Evolutionary conservation across 2,888 invertebrate genomes (phyloP).

Genomic region (Drosophila nigritarsus): DNA sequence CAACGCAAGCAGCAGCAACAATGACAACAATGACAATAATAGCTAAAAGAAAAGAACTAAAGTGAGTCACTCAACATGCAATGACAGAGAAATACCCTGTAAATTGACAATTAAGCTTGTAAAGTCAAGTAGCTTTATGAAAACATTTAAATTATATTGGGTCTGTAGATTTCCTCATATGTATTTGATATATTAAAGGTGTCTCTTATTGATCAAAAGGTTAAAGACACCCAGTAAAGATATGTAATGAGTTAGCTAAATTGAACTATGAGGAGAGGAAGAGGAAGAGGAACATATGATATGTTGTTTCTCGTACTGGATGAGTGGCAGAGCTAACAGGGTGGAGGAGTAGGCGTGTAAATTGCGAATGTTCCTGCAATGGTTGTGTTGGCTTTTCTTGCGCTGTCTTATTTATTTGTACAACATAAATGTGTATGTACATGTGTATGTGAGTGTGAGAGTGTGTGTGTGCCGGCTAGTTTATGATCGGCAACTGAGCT

Average conservation of each 20-base stretch:
- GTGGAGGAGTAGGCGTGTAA: background rate
- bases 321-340: slow-evolving; percentile 16
- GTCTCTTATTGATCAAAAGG: background rate
- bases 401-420: slow-evolving; percentile 45
- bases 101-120: background rate
- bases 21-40: slow-evolving; percentile 58
- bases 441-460: slow-evolving; percentile 18
- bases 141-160: background rate
- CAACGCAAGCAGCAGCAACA: slow-evolving; percentile 68
- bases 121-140: background rate
- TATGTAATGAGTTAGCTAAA: slow-evolving; percentile 3
- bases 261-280: slow-evolving; percentile 21
- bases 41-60: slow-evolving; percentile 41
- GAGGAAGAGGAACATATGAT: slow-evolving; percentile 58
- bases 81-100: slow-evolving; percentile 30
- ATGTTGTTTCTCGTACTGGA: slow-evolving; percentile 56
- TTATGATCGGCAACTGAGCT: slow-evolving; percentile 74
- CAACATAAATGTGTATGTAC: slow-evolving; percentile 12
- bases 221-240: background rate
- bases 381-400: slow-evolving; percentile 37
- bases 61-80: background rate
- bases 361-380: slow-evolving; percentile 21
- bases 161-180: background rate
- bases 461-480: slow-evolving; percentile 53
- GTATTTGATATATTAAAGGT: background rate